Percentiles rank a stretch among this genome's conserved stretches.
Conservation (phyloP, 2,888 invertebrate species). For the Rhaphigaster nebulosa region DNA sequence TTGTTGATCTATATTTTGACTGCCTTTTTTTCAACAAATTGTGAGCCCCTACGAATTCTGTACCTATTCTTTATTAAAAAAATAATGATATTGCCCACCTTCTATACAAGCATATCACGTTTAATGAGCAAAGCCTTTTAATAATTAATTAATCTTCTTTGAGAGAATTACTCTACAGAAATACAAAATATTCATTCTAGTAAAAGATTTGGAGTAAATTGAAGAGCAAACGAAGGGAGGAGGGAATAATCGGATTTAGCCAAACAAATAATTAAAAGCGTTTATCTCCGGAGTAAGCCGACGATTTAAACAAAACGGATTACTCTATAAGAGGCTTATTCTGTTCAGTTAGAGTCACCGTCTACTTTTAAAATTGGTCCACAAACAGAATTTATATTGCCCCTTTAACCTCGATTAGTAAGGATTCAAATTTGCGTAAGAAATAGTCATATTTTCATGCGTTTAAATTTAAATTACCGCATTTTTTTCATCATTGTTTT, state of each 20-base stretch:
- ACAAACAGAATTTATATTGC: conserved; percentile 9
- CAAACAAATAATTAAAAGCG: conserved; percentile 30
- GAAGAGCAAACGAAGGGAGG: neutral
- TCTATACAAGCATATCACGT: no score
- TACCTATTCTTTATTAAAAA: no score
- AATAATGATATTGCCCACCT: no score
- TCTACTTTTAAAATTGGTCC: neutral
- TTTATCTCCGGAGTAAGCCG: conserved; percentile 19
- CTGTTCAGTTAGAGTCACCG: neutral
- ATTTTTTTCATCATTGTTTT: no score
- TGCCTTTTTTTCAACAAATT: no score
- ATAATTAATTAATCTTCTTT: neutral
- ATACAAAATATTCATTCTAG: neutral
- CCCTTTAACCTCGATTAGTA: neutral
- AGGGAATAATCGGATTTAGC: neutral
- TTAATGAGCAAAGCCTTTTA: neutral
- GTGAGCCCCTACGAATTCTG: no score
- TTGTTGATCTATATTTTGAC: no score
- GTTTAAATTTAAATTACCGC: no score
- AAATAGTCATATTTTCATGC: neutral
- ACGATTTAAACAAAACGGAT: conserved; percentile 41
- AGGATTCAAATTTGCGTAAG: neutral
- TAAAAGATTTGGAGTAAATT: conserved; percentile 19
- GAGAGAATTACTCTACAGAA: neutral
- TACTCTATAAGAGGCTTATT: conserved; percentile 41